Conservation (phyloP, 2,888 invertebrate genomes). For the Lasioglossum malachurum region DNA sequence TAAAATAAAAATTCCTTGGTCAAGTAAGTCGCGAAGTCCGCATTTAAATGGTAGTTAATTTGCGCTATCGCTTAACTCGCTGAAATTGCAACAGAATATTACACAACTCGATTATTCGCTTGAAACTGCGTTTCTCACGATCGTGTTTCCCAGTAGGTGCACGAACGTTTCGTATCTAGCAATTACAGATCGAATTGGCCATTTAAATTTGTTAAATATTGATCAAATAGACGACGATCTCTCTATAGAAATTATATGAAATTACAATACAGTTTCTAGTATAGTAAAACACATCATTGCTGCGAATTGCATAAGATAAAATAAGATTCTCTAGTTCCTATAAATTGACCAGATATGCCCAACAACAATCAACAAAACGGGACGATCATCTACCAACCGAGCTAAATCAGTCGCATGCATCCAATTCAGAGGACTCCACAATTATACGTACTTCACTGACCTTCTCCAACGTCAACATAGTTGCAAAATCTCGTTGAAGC, state of each 20-base stretch:
- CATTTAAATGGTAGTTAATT: not conserved
- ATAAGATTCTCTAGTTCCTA: not conserved
- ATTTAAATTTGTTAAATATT: not conserved
- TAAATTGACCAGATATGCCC: not conserved
- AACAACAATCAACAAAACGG: not conserved
- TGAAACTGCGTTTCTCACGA: not conserved
- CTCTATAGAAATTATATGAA: too few relatives aligned
- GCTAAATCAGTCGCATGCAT: not conserved
- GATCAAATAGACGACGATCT: not conserved
- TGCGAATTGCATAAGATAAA: too few relatives aligned
- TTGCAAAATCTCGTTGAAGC: not conserved
- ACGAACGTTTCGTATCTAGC: not conserved
- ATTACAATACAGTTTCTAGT: too few relatives aligned
- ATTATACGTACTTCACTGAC: not conserved
- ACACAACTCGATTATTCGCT: not conserved
- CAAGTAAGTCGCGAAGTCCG: not conserved
- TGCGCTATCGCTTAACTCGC: not conserved
- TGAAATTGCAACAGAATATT: not conserved
- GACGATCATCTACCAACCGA: not conserved
- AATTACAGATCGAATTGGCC: not conserved
- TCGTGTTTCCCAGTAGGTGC: not conserved
- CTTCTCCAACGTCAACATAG: not conserved
- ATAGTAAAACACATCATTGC: too few relatives aligned
- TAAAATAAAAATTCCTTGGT: not conserved
- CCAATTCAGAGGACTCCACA: not conserved